Evolutionary conservation across 1,140 invertebrate species (phyloP), one percentile per base, ranked within the genome.

Genomic region (Lineus longissimus): DNA sequence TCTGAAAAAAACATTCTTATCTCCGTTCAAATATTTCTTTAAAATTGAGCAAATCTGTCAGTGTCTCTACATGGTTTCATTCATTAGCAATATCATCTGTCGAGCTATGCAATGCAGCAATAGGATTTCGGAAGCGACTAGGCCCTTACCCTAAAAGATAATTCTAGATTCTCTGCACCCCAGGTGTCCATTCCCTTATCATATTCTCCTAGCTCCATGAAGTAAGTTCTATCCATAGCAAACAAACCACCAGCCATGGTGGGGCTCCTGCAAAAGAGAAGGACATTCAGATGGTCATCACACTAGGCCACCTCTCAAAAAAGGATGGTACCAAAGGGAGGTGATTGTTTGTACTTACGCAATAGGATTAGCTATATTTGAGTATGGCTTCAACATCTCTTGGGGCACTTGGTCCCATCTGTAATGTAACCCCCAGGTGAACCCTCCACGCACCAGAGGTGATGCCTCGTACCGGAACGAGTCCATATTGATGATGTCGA

Each of bases 121-220:
- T 23, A 55, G 13, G 9, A 15, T 9, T 15, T 13, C 23, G 23
- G 11, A 15, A 23, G 23, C 23, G 23, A 15, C 11, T 15, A 15
- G 11, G 11, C 13, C 11, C 63, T 68, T 66, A 91, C 94, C 90
- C 97, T 97, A 78, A 98, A 98, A 0, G 95, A 98, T 11, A 98
- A 55, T 93, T 96, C 96, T 93, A 98, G 97, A 95, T 98, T 97
- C 83, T 98, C 95, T 2, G 94, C 95, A 31, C 96, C 96, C 87
- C 87, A 88, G 41, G 88, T 86, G 62, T 88, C 94, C 70, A 98
- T 86, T 74, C 75, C 77, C n/a, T 71, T 67, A 62, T 80, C 80
- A 56, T 81, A 81, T 0, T 74, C 78, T 4, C 95, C 95, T 11
- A 98, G 85, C 68, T 92, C 83, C 65, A 87, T 86, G 80, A 99